Conservation (phyloP, 2,888 invertebrate species). For the Uropetala carovei region DNA sequence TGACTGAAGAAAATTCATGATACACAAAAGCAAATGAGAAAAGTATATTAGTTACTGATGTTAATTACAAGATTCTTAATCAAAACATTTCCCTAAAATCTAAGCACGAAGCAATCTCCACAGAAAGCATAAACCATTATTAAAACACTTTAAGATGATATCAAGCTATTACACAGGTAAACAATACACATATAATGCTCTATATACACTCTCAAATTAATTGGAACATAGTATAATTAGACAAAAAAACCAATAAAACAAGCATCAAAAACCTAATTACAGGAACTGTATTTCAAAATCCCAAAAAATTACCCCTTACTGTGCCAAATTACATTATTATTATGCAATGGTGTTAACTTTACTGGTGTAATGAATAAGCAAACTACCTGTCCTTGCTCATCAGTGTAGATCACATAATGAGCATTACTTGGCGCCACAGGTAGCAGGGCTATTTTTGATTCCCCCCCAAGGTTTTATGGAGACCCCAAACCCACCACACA, state of each 20-base stretch:
- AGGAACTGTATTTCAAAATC: slow-evolving; percentile 59
- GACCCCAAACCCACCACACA: slow-evolving; percentile 75
- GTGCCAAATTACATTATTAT: slow-evolving; percentile 52
- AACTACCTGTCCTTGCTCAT: slow-evolving; percentile 95
- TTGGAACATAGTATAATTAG: slow-evolving; percentile 53
- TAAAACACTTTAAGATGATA: slow-evolving; percentile 6
- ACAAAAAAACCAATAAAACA: not conserved
- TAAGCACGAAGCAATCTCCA: slow-evolving; percentile 60
- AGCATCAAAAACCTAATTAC: not conserved
- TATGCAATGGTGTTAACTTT: slow-evolving; percentile 54
- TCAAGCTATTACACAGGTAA: slow-evolving; percentile 38
- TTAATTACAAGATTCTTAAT: slow-evolving; percentile 42
- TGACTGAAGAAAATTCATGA: slow-evolving; percentile 6
- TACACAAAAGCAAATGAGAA: slow-evolving; percentile 43
- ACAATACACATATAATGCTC: slow-evolving; percentile 44
- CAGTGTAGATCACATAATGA: slow-evolving; percentile 96
- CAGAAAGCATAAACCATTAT: slow-evolving; percentile 57
- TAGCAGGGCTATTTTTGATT: slow-evolving; percentile 73
- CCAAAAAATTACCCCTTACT: slow-evolving; percentile 37
- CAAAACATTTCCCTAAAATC: slow-evolving; percentile 25
- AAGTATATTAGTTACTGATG: slow-evolving; percentile 47
- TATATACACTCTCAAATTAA: slow-evolving; percentile 61
- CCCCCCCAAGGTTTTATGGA: slow-evolving; percentile 74
- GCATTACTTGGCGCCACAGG: slow-evolving; percentile 88
- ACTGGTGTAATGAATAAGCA: slow-evolving; percentile 57